Evolutionary conservation across 2,113 vertebrate genomes (phyloP), one percentile per base, ranked within the genome.

Genomic region (Cyanoramphus novaezelandiae): DNA sequence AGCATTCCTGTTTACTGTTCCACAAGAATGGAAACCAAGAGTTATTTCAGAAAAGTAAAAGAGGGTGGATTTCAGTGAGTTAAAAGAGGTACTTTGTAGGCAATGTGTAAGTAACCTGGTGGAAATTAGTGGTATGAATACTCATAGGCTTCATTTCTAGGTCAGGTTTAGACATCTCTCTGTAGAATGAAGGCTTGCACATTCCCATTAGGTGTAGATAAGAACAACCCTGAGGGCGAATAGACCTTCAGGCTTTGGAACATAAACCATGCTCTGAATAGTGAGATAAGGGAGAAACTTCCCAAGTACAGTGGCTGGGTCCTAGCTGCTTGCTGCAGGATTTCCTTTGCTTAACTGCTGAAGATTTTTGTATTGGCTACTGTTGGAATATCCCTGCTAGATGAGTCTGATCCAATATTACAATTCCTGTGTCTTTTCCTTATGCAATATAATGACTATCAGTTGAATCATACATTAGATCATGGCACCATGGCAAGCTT

Each of bases 281-380:
- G 31, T 2, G 29, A 46, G 16, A 28, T 43, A 57, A 88, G 31
- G 63, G 77, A 37, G 49, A 64, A 77, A 4, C 27, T 88, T 88
- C 24, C 25, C 0, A 0, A 53, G 9, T 43, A 46, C 1, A 1
- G 43, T 3, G 3, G 10, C 27, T 49, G 23, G 12, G 11, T 31
- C 10, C 27, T 82, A 17, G 20, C 17, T 77, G 41, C 57, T 95
- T 0, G 0, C 44, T 6, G 9, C 35, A 68, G 29, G 7, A 31
- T 82, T 93, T 87, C 43, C 25, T 80, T 81, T 80, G 13, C 33
- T 80, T 77, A 53, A 37, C 19, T 0, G 0, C 10, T 44, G 35
- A 27, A 46, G 28, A 24, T 50, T 94, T 72, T 65, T 65, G 8
- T 52, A 6, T 29, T 57, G 59, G 33, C 10, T 77, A 15, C 49